Conservation (phyloP, 2,888 invertebrate genomes). For the Nowickia ferox region DNA sequence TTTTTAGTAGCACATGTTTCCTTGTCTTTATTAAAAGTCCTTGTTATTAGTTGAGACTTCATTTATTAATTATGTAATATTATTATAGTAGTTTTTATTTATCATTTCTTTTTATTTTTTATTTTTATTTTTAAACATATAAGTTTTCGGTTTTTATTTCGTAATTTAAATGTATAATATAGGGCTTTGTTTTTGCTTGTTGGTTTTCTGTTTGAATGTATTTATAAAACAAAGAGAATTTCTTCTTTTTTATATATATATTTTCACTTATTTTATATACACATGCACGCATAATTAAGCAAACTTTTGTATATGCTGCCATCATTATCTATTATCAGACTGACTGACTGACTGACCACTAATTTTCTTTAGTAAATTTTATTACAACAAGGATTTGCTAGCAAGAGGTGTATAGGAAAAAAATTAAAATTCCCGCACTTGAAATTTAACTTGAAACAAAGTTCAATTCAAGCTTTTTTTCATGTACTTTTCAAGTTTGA, state of each 20-base stretch:
- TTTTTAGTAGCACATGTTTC: conserved; percentile 64
- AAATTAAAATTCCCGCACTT: background rate
- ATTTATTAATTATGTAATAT: conserved; percentile 44
- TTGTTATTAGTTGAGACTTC: conserved; percentile 47
- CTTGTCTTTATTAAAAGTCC: conserved; percentile 65
- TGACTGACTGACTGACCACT: conserved; percentile 16
- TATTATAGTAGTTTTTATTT: conserved; percentile 41
- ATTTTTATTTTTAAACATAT: conserved; percentile 60
- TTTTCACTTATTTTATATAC: conserved; percentile 33
- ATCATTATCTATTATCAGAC: conserved; percentile 12
- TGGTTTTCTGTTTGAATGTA: conserved; percentile 55
- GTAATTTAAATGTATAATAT: conserved; percentile 67
- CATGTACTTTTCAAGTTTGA: too few species aligned
- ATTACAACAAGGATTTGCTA: conserved; percentile 17
- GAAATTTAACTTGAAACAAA: too few species aligned
- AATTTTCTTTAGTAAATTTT: conserved; percentile 38
- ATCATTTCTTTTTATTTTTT: conserved; percentile 1
- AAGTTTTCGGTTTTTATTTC: conserved; percentile 62
- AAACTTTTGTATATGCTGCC: conserved; percentile 21
- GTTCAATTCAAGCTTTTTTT: too few species aligned
- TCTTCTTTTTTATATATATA: conserved; percentile 18
- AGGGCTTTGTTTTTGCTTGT: conserved; percentile 52
- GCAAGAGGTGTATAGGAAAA: background rate
- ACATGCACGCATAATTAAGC: conserved; percentile 7
- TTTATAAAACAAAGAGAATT: conserved; percentile 48